Conservation (phyloP, 2,797 vertebrate species). For the Typhlichthys subterraneus region DNA sequence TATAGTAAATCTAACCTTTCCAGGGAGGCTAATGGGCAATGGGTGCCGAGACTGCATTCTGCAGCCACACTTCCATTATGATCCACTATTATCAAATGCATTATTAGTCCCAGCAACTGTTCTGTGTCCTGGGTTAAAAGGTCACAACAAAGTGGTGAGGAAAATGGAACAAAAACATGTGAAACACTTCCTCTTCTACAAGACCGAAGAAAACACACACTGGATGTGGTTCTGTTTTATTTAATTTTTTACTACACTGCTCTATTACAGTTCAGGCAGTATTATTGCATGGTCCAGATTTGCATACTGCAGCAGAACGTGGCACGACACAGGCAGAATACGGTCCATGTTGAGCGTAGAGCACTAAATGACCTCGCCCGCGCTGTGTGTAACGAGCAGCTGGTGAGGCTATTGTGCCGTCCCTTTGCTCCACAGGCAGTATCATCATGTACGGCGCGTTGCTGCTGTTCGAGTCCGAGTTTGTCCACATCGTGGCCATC, state of each 20-base stretch:
- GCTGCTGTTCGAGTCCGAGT: conserved; percentile 96
- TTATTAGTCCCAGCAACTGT: conserved; percentile 14
- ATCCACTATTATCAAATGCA: conserved; percentile 29
- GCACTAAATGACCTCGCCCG: too few species aligned
- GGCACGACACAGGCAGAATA: background rate
- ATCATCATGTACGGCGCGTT: conserved; percentile 98
- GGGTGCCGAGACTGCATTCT: too few species aligned
- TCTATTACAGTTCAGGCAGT: background rate
- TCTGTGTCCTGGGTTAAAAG: conserved; percentile 25
- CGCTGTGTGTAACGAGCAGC: background rate
- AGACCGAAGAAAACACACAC: conserved; percentile 3
- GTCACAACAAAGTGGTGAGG: conserved; percentile 42
- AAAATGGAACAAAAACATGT: conserved; percentile 19
- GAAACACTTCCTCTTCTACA: conserved; percentile 30
- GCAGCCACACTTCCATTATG: too few species aligned
- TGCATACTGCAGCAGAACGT: background rate
- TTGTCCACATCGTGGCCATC: conserved; percentile 97
- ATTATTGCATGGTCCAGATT: background rate
- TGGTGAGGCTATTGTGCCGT: background rate
- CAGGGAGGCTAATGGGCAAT: too few species aligned
- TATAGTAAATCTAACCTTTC: too few species aligned
- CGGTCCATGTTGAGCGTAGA: background rate
- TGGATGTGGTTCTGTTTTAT: background rate
- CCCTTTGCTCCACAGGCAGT: conserved; percentile 80
- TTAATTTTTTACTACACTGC: conserved; percentile 5